phyloP scores from a whole-genome alignment of 2,797 vertebrate genomes.

The Schizopygopsis pylzovi region DNA sequence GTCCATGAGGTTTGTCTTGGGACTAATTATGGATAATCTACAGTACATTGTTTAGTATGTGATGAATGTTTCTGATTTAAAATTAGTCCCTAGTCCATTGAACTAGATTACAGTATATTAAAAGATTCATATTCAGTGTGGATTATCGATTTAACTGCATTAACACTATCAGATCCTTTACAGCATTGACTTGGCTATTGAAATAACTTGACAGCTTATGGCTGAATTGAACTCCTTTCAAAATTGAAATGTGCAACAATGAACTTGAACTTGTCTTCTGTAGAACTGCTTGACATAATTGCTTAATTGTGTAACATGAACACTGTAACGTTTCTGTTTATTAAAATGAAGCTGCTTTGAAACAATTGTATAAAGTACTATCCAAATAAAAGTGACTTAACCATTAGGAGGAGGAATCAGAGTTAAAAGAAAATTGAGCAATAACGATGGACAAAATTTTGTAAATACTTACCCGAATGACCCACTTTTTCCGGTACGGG shows the following conservation, averaged over 20 bases:
- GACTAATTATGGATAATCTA: background rate
- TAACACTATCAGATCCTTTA: background rate
- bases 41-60: background rate
- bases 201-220: background rate
- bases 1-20: background rate
- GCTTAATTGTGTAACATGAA: background rate
- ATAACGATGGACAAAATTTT: background rate
- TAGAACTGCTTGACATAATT: background rate
- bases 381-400: background rate
- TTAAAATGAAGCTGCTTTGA: too few species aligned
- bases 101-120: background rate
- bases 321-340: background rate
- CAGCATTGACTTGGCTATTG: too few species aligned
- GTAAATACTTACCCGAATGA: constrained; percentile 58
- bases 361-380: background rate
- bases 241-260: background rate
- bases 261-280: background rate
- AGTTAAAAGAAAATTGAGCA: background rate
- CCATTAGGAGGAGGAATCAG: too few species aligned
- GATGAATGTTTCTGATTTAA: background rate
- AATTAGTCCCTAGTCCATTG: too few species aligned
- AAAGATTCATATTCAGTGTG: background rate
- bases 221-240: too few species aligned
- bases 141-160: background rate
- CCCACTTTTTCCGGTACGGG: constrained; percentile 73